Base-by-base conservation (phyloP, 2,113 vertebrate species). In the Plecotus auritus region DNA sequence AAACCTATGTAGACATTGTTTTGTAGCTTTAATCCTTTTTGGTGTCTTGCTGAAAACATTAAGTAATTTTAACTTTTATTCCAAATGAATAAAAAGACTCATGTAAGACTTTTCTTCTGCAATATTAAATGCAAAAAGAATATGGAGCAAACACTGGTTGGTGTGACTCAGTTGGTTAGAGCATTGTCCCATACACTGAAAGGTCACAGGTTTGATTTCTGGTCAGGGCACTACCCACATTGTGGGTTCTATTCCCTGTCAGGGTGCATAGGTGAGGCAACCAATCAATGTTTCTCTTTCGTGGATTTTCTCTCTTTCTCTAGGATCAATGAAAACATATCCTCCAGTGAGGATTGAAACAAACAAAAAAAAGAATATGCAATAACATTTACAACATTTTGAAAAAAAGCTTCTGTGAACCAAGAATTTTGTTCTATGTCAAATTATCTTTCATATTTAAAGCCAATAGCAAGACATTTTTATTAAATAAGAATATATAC, bases 401-500 rank as follows among this genome's bases (percentile, higher is more conserved):
- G 35, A 92, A 56, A 85, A 85, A 90, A 91, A 93, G 40, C 17
- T 88, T 23, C 70, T 64, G 28, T 76, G 80, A 91, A 69, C 56
- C 42, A 85, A 78, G 17, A 45, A 74, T 93, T 90, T 72, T 90
- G 66, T 66, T 81, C 49, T 72, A 4, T 10, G 14, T 93, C 85
- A 22, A 42, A 91, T 61, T 59, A 66, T 92, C 92, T 90, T 91
- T 64, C 70, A 54, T n/a, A n/a, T 40, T 85, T 59, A 59, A 95
- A 96, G 51, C 45, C 72, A 87, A 84, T 67, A 73, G 91, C 74
- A 93, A 92, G 88, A 67, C 49, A 64, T 90, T 93, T 87, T 91
- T 47, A 81, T 81, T 70, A 93, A 86, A 51, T 42, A 40, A 95
- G 92, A 93, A 90, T 80, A 69, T 67, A 83, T 51, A n/a, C 47